Evolutionary conservation across 2,797 vertebrate species (phyloP).

Genomic region (Orientallactaga sibirica): DNA sequence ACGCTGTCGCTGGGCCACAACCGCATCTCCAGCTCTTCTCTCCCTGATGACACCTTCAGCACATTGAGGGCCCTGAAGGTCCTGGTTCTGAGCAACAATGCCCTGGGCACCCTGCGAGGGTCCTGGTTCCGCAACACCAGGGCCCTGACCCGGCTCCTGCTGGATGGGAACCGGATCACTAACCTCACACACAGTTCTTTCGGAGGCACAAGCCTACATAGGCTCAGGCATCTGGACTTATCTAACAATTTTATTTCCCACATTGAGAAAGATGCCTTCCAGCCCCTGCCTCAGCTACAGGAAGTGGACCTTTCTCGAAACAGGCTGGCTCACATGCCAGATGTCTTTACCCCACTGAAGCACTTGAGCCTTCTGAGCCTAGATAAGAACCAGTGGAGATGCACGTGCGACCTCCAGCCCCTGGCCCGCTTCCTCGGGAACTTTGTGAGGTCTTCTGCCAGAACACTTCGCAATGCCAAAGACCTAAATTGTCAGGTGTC

Average conservation of each 20-base stretch:
- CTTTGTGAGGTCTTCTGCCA: conserved; percentile 87
- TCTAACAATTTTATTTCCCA: conserved; percentile 90
- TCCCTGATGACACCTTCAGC: conserved; percentile 87
- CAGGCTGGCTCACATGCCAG: conserved; percentile 84
- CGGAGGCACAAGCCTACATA: conserved; percentile 82
- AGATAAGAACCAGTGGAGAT: conserved; percentile 91
- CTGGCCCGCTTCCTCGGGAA: conserved; percentile 87
- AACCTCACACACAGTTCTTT: conserved; percentile 88
- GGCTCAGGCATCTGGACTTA: conserved; percentile 90
- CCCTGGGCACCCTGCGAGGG: conserved; percentile 82
- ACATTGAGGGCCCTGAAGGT: conserved; percentile 87
- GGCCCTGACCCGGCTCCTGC: conserved; percentile 87
- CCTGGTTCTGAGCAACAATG: conserved; percentile 90
- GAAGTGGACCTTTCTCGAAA: conserved; percentile 92
- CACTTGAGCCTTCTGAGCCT: conserved; percentile 89
- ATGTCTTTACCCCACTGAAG: conserved; percentile 89
- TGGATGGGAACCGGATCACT: conserved; percentile 90
- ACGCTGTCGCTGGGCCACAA: conserved; percentile 91
- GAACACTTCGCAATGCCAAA: conserved; percentile 86
- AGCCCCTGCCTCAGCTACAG: conserved; percentile 85
- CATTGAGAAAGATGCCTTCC: conserved; percentile 87
- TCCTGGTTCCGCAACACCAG: conserved; percentile 88
- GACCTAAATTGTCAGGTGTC: conserved; percentile 87
- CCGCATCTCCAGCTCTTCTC: conserved; percentile 86
- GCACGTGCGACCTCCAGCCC: conserved; percentile 89